Evolutionary conservation across 2,113 vertebrate genomes (phyloP).

Genomic region (Myxocyprinus asiaticus): DNA sequence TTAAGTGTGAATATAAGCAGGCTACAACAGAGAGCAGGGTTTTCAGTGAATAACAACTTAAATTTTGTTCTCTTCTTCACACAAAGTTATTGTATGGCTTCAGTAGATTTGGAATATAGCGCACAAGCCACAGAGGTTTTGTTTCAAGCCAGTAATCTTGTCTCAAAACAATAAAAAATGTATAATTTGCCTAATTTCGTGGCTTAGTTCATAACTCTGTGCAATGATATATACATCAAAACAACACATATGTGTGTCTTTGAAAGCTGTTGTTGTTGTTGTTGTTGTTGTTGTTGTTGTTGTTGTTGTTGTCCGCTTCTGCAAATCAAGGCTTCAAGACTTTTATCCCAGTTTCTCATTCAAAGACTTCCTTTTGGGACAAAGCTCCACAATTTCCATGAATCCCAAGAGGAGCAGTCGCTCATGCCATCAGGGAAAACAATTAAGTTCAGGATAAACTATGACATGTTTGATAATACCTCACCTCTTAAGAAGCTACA

Average conservation of each 20-base stretch:
- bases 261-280: slow-evolving; percentile 13
- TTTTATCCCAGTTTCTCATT: background rate
- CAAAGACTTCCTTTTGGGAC: slow-evolving; percentile 26
- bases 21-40: too few species aligned
- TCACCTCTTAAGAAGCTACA: background rate
- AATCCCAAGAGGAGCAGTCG: slow-evolving; percentile 19
- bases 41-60: too few species aligned
- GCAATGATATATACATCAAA: slow-evolving; percentile 3
- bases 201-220: background rate
- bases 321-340: slow-evolving; percentile 6
- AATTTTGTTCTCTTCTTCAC: too few species aligned
- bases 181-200: slow-evolving; percentile 3
- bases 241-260: background rate
- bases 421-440: slow-evolving; percentile 1
- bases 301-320: background rate
- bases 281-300: slow-evolving; percentile 13
- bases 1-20: background rate
- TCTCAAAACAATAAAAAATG: background rate
- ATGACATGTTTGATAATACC: background rate
- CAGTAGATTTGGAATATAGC: too few species aligned
- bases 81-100: too few species aligned
- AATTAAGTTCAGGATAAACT: slow-evolving; percentile 1
- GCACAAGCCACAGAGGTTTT: background rate
- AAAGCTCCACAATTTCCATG: slow-evolving; percentile 13
- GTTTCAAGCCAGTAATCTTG: background rate